These are phyloP conservation scores for Diadophis punctatus DNA, from an alignment of 2,113 vertebrate genomes.

Conservation along the genomic window DNA sequence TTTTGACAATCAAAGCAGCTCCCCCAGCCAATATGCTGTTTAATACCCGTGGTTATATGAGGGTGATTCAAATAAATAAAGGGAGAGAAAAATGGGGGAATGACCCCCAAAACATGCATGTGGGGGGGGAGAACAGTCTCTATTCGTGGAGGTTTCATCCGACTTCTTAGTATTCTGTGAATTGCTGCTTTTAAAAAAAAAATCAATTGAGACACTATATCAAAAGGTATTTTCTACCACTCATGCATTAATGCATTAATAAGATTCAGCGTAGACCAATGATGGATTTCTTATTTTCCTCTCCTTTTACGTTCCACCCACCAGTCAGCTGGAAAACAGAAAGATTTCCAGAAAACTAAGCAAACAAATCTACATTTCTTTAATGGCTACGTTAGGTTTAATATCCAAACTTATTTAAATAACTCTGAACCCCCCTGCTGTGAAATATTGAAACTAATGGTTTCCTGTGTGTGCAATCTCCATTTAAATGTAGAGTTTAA, in stretches of 20 bases:
- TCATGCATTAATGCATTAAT: slow-evolving; percentile 63
- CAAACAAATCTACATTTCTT: slow-evolving; percentile 76
- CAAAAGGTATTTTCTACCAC: slow-evolving; percentile 58
- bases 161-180: slow-evolving; percentile 63
- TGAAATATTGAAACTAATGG: slow-evolving; percentile 83
- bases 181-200: slow-evolving; percentile 69
- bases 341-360: slow-evolving; percentile 61
- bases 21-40: slow-evolving; percentile 74
- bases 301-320: slow-evolving; percentile 15
- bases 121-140: slow-evolving; percentile 43
- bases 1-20: slow-evolving; percentile 78
- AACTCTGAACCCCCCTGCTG: slow-evolving; percentile 79
- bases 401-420: slow-evolving; percentile 86
- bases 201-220: slow-evolving; percentile 69
- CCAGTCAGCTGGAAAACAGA: slow-evolving; percentile 65
- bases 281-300: slow-evolving; percentile 57
- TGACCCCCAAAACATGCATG: slow-evolving; percentile 39
- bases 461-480: slow-evolving; percentile 80
- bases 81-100: not conserved
- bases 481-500: slow-evolving; percentile 82
- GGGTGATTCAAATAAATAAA: slow-evolving; percentile 37
- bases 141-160: slow-evolving; percentile 63
- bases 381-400: slow-evolving; percentile 82
- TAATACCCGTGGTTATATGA: slow-evolving; percentile 75
- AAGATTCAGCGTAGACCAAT: slow-evolving; percentile 67